phyloP scores from a whole-genome alignment of 2,888 invertebrate species.

The Leucoptera coffeella region DNA sequence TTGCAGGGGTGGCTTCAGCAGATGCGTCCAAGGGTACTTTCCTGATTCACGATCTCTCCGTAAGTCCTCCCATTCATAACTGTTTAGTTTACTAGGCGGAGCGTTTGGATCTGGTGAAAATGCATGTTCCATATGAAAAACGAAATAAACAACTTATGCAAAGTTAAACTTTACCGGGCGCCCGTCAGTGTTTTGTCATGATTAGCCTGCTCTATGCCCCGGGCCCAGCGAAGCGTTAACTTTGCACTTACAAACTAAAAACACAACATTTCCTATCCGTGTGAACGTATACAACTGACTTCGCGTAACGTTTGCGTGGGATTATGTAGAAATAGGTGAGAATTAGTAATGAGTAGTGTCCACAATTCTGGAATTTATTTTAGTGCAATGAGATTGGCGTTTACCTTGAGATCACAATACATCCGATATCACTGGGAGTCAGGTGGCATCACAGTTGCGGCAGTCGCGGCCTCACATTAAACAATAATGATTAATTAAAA shows the following conservation, averaged over 20 bases:
- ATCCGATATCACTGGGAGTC: no score
- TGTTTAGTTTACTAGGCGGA: constrained; percentile 68
- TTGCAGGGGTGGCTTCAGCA: constrained; percentile 59
- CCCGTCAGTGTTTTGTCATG: no score
- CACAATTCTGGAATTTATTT: constrained; percentile 32
- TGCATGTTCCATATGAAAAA: constrained; percentile 46
- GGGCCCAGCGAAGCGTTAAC: constrained; percentile 26
- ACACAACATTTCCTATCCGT: constrained; percentile 48
- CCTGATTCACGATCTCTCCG: constrained; percentile 63
- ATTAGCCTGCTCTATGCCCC: no score
- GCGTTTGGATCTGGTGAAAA: constrained; percentile 45
- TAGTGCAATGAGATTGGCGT: constrained; percentile 27
- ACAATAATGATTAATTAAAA: background rate
- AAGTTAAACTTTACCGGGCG: constrained; percentile 11
- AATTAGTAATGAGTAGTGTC: constrained; percentile 37
- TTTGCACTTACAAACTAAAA: constrained; percentile 36
- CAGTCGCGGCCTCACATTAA: constrained; percentile 12
- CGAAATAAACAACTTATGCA: constrained; percentile 10
- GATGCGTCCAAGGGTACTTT: constrained; percentile 76
- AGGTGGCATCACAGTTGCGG: constrained; percentile 12
- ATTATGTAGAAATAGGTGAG: constrained; percentile 48
- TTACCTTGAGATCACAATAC: constrained; percentile 36
- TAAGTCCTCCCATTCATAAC: constrained; percentile 78
- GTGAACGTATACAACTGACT: constrained; percentile 41
- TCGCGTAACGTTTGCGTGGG: constrained; percentile 46